Evolutionary conservation across 2,113 vertebrate genomes (phyloP), one percentile per base, ranked within the genome.

Genomic region (Arvicanthis niloticus): DNA sequence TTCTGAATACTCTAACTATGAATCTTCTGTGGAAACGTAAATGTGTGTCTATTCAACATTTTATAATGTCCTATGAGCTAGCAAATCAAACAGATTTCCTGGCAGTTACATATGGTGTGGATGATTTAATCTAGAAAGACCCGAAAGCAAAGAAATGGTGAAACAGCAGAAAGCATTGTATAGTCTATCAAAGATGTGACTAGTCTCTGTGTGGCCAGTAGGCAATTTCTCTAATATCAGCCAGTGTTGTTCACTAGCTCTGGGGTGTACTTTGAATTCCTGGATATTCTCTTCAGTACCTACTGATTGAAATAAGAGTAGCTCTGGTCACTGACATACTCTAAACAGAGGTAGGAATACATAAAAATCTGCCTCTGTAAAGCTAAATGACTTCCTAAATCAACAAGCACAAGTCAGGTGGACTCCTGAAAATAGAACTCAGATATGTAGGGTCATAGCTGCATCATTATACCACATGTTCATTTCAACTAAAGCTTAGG

Each of bases 401-500:
- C 62, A 91, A 24, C 80, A 76, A 95, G 62, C 37, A 37, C 31
- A 94, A 88, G 3, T 7, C 22, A 89, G 37, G 13, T 29, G 29
- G 26, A 91, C 34, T 92, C 48, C 67, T 82, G 37, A 96, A 96
- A 89, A 94, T 67, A 89, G 67, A 93, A 26, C 34, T 15, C n/a
- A 94, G 87, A 80, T 76, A 40, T 48, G 31, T 51, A 91, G 40
- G 58, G 16, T 19, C 34, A 72, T 80, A 91, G 92, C 5, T 91
- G 42, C 17, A 48, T 87, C 70, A 87, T 11, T 76, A 88, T 93
- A 90, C 42, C 82, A 13, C 89, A 96, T 1, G 56, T 12, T 84
- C 26, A 40, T 87, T 94, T 82, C 42, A 26, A 91, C 8, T 7
- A 89, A 93, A 94, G 40, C 7, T 91, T 88, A 88, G 24, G 72